A percentile compares a stretch with the other conserved stretches of the same genome.
These are phyloP conservation scores for Caenorhabditis parvicauda DNA, from an alignment of 2,888 invertebrate genomes.

Conservation along the genomic window DNA sequence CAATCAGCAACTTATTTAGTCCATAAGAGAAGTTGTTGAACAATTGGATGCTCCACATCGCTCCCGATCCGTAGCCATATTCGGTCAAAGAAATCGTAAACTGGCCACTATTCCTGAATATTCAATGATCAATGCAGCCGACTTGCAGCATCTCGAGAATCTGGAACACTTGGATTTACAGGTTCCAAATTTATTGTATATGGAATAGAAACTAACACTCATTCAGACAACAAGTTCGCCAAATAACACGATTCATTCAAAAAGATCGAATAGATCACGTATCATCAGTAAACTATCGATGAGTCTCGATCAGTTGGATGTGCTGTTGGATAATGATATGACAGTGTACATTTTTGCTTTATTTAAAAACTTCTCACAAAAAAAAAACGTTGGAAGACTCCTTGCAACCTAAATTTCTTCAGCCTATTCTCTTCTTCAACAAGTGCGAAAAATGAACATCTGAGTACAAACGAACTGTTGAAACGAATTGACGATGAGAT, in stretches of 20 bases:
- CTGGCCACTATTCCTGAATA: slow-evolving; percentile 26
- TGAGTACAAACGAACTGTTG: too few species aligned
- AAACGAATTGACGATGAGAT: not conserved
- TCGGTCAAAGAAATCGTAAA: slow-evolving; percentile 6
- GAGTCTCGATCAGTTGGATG: slow-evolving; percentile 29
- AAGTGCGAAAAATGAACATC: too few species aligned
- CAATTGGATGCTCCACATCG: slow-evolving; percentile 21
- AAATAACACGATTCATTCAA: slow-evolving; percentile 21
- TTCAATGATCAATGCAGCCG: slow-evolving; percentile 21
- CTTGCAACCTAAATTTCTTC: not conserved
- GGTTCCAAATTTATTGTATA: slow-evolving; percentile 9
- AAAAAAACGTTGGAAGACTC: not conserved
- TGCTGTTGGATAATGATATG: slow-evolving; percentile 19
- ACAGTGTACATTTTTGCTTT: slow-evolving; percentile 2
- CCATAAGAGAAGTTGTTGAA: slow-evolving; percentile 14
- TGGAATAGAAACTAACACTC: not conserved
- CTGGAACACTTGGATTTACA: slow-evolving; percentile 44
- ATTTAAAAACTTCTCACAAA: not conserved
- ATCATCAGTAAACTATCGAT: slow-evolving; percentile 24
- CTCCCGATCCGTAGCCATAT: slow-evolving; percentile 31
- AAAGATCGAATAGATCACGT: slow-evolving; percentile 6
- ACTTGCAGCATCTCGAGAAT: slow-evolving; percentile 8
- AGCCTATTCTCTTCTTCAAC: too few species aligned
- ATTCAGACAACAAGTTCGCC: slow-evolving; percentile 31
- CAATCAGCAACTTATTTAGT: too few species aligned